Evolutionary conservation across 2,888 invertebrate species (phyloP).

Genomic region (Apodemia hepburni): DNA sequence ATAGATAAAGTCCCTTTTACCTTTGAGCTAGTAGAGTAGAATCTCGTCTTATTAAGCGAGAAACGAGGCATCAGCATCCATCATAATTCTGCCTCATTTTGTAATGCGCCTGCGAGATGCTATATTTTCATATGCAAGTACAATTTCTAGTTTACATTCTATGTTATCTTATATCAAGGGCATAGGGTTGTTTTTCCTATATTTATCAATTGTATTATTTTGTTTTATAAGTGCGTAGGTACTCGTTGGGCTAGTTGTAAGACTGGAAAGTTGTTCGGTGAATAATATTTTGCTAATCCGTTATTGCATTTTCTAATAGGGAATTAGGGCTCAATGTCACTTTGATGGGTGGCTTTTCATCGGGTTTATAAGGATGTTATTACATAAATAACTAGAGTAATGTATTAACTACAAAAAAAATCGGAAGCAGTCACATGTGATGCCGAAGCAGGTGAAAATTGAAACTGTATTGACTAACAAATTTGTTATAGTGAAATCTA

Average conservation of each 20-base stretch:
- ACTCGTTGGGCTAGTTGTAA: constrained; percentile 53
- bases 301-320: constrained; percentile 41
- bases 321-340: constrained; percentile 17
- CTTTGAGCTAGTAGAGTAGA: constrained; percentile 34
- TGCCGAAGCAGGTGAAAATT: no score
- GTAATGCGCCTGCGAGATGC: constrained; percentile 60
- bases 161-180: constrained; percentile 34
- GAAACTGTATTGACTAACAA: no score
- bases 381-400: background rate
- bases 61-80: constrained; percentile 73
- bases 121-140: constrained; percentile 60
- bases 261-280: constrained; percentile 50
- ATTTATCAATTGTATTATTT: constrained; percentile 31
- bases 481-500: no score
- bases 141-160: constrained; percentile 39
- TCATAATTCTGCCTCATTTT: constrained; percentile 77
- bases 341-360: constrained; percentile 14
- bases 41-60: constrained; percentile 69
- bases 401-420: no score
- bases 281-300: constrained; percentile 45
- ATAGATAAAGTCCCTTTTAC: constrained; percentile 38
- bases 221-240: constrained; percentile 46
- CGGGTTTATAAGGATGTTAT: background rate
- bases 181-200: constrained; percentile 40
- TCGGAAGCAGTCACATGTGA: no score